Evolutionary conservation across 2,113 vertebrate genomes (phyloP).

Genomic region (Poicephalus meyeri): DNA sequence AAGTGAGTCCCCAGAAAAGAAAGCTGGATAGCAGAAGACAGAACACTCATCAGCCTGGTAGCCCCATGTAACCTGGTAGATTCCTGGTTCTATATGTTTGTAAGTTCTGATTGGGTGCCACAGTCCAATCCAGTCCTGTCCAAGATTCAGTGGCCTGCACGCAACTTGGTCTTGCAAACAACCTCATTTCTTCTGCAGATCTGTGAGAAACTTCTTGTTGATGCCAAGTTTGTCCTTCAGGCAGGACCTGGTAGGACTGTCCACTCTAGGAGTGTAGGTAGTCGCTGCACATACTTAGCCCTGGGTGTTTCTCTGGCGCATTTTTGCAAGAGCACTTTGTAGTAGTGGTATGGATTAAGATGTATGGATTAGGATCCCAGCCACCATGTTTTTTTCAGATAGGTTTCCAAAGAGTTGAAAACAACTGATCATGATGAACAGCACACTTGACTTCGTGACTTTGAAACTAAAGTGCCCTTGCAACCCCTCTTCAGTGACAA

Average conservation of each 20-base stretch:
- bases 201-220: not conserved
- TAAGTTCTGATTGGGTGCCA: not conserved
- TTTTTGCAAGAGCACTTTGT: not conserved
- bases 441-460: not conserved
- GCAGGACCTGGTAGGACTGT: not conserved
- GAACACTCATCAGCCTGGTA: not conserved
- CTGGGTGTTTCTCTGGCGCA: not conserved
- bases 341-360: accelerated
- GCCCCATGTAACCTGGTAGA: not conserved
- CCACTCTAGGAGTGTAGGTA: not conserved
- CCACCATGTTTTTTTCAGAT: not conserved
- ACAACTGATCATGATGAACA: not conserved
- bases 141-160: not conserved
- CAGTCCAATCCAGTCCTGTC: not conserved
- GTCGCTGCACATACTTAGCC: not conserved
- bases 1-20: not conserved
- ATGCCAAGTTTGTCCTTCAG: not conserved
- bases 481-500: not conserved
- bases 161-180: not conserved
- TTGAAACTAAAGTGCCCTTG: not conserved
- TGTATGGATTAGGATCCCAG: not conserved
- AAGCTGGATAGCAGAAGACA: not conserved
- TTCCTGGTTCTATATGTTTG: not conserved
- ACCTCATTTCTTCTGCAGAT: not conserved
- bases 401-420: not conserved